Base-by-base conservation (phyloP, 2,113 vertebrate genomes). In the Apus apus region DNA sequence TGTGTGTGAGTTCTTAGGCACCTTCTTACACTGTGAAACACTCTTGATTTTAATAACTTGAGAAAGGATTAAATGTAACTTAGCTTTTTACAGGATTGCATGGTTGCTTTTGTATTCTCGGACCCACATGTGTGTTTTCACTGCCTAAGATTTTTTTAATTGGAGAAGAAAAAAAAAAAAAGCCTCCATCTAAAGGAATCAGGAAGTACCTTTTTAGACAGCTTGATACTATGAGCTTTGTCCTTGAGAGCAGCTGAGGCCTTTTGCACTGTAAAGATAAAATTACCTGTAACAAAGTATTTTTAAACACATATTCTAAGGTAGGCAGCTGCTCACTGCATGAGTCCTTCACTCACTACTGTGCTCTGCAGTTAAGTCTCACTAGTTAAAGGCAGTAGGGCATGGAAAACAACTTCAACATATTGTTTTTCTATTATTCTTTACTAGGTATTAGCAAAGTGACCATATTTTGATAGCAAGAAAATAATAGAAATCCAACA, bases 311-410 rank as follows among this genome's bases (percentile, higher is more conserved):
- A 68, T 92, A 93, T 96, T 94, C 78, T 89, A 87, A 68, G 84
- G 93, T 62, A 96, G 87, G 70, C 98, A 98, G 96, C 95, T 98
- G 97, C 93, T 97, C 96, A 7, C 96, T 67, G 96, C 62, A 23
- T 73, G 97, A 89, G 53, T 65, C 94, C 86, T 95, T 87, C 85
- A 40, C 87, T 90, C 76, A 62, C 94, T 71, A 76, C 97, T 95
- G 94, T 40, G 93, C 95, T 94, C 95, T 95, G 97, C 96, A 93
- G 94, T 93, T 90, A 54, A 72, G 66, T 95, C 88, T 46, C 65
- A 43, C 90, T 93, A n/a, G 65, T 94, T 75, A 65, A 90, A 95
- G 86, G 11, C 79, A 87, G 32, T 30, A 83, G 70, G 86, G 38
- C 82, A 86, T 32, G 51, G 17, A 90, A 75, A 34, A 70, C 72